Conservation (phyloP, 64 coral and sea anemone species). For the Orbicella faveolata region DNA sequence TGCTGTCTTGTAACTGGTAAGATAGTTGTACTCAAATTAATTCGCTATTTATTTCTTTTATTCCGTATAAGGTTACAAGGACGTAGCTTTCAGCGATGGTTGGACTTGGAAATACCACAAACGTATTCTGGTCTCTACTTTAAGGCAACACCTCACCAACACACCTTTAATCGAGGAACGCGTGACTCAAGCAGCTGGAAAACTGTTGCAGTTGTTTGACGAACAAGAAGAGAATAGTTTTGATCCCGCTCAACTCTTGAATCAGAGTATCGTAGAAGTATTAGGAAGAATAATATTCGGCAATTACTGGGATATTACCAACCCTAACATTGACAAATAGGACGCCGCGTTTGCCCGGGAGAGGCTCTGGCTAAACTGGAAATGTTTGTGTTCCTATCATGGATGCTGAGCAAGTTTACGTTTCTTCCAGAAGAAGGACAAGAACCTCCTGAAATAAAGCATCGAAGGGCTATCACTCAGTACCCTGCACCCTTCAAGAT, state of each 20-base stretch:
- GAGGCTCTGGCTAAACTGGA: slow-evolving; percentile 8
- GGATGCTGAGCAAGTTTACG: slow-evolving; percentile 16
- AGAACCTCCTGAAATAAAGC: not conserved
- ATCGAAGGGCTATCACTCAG: not conserved
- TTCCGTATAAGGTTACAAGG: not conserved
- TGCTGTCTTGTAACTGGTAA: too few relatives aligned
- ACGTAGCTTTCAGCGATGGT: not conserved
- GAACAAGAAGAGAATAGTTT: slow-evolving; percentile 21
- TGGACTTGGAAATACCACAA: not conserved
- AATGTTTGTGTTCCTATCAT: not conserved
- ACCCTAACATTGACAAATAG: not conserved
- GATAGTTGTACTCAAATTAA: not conserved
- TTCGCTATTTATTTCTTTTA: not conserved
- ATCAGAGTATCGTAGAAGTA: slow-evolving; percentile 7
- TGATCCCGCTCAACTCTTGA: slow-evolving; percentile 13
- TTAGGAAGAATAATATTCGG: slow-evolving; percentile 47
- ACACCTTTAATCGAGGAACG: slow-evolving; percentile 26
- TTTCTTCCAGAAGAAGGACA: not conserved
- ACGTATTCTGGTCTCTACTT: not conserved
- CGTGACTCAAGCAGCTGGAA: not conserved
- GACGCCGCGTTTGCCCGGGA: slow-evolving; percentile 9
- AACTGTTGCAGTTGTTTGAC: slow-evolving; percentile 25
- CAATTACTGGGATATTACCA: slow-evolving; percentile 7
- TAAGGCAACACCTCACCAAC: slow-evolving; percentile 42
- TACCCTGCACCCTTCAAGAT: slow-evolving; percentile 5